Conservation (phyloP, 2,888 invertebrate species). For the Diadegma fenestrale region DNA sequence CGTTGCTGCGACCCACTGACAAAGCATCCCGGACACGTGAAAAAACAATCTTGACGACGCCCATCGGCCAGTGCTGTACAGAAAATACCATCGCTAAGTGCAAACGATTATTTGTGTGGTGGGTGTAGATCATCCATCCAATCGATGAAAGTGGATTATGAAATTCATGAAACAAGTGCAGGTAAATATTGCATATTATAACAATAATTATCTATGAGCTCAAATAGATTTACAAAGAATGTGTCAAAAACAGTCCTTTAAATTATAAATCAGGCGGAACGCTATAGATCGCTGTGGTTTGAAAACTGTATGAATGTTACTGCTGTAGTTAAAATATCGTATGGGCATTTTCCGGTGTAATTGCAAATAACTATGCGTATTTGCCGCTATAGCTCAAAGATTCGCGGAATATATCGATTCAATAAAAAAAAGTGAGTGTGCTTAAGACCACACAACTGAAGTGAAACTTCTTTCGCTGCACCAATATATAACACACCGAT, state of each 20-base stretch:
- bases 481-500: no score
- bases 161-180: not conserved
- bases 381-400: constrained; percentile 1
- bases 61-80: constrained; percentile 37
- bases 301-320: not conserved
- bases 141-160: constrained; percentile 14
- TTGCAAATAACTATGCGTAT: not conserved
- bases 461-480: no score
- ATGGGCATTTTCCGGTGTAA: not conserved
- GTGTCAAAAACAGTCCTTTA: not conserved
- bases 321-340: constrained; percentile 7
- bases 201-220: not conserved
- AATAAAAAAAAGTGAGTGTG: no score
- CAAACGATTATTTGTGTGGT: constrained; percentile 36
- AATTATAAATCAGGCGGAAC: not conserved
- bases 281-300: not conserved
- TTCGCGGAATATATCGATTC: constrained; percentile 9
- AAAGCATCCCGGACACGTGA: constrained; percentile 30
- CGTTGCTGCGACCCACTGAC: constrained; percentile 39
- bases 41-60: constrained; percentile 27
- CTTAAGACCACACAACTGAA: no score
- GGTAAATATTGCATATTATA: not conserved
- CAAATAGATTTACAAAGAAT: not conserved
- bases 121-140: constrained; percentile 27
- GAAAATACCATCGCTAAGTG: constrained; percentile 33